A percentile compares a stretch with the other conserved stretches of the same genome.
These are phyloP conservation scores for Rhagoletis pomonella DNA, from an alignment of 1,140 invertebrate species.

Conservation along the genomic window DNA sequence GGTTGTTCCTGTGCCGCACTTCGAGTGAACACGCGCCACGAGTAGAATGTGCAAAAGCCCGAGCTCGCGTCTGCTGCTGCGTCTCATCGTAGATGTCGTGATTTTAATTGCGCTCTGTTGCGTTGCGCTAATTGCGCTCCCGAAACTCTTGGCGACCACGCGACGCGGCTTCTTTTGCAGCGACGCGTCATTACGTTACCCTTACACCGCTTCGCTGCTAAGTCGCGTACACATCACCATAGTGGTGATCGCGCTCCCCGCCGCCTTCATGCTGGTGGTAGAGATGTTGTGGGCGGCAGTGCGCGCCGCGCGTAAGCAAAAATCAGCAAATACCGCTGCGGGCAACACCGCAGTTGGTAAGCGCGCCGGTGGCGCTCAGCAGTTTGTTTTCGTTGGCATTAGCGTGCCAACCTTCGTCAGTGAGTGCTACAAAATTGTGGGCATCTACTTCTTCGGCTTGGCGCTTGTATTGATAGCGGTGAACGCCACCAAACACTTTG, in stretches of 20 bases:
- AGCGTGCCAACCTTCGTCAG: conserved; percentile 69
- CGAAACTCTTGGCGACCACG: conserved; percentile 59
- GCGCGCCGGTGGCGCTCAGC: conserved; percentile 57
- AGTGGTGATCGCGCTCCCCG: conserved; percentile 64
- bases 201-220: conserved; percentile 66
- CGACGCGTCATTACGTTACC: conserved; percentile 64
- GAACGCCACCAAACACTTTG: conserved; percentile 61
- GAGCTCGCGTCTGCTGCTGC: conserved; percentile 64
- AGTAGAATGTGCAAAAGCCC: conserved; percentile 52
- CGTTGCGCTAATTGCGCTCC: conserved; percentile 65
- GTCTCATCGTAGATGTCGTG: conserved; percentile 69
- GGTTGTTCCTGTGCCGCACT: not conserved
- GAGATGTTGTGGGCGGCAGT: conserved; percentile 68
- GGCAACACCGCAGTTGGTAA: not conserved
- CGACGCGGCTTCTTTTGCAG: conserved; percentile 69
- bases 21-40: not conserved
- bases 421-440: conserved; percentile 69
- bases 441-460: conserved; percentile 66
- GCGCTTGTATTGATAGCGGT: conserved; percentile 60
- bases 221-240: conserved; percentile 67
- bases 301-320: conserved; percentile 22
- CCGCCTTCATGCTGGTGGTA: conserved; percentile 65
- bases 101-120: conserved; percentile 65
- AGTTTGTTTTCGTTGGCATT: conserved; percentile 67
- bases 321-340: not conserved